Evolutionary conservation across 2,888 invertebrate species (phyloP).

Genomic region (Apamea anceps): DNA sequence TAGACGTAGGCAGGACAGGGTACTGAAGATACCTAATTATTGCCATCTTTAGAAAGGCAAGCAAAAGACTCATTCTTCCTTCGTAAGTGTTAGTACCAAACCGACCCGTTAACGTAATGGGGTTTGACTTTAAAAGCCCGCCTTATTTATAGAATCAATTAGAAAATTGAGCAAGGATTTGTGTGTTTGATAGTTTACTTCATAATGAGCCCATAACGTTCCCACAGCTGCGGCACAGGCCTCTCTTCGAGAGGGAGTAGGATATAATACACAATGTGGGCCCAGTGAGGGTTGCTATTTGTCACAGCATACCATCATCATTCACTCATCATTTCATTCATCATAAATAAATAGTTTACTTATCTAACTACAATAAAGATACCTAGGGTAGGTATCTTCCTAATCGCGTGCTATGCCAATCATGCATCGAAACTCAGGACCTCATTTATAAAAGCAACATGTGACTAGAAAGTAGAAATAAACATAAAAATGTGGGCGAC

Average conservation of each 20-base stretch:
- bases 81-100: slow-evolving; percentile 8
- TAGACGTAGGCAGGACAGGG: not conserved
- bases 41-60: not conserved
- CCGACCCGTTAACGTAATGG: not conserved
- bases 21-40: not conserved
- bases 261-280: too few species aligned
- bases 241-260: too few species aligned
- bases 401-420: not conserved
- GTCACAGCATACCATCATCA: too few species aligned
- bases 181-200: not conserved
- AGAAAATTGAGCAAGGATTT: not conserved
- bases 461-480: slow-evolving; percentile 58
- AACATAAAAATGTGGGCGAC: slow-evolving; percentile 59
- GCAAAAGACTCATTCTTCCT: not conserved
- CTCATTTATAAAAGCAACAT: slow-evolving; percentile 35
- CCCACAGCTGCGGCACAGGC: not conserved
- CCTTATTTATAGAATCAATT: not conserved
- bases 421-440: slow-evolving; percentile 12
- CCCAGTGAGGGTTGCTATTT: not conserved
- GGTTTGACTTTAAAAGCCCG: not conserved
- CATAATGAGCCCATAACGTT: not conserved
- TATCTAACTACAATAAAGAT: not conserved
- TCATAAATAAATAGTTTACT: not conserved
- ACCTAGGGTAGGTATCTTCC: not conserved
- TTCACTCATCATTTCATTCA: too few species aligned